Percentiles rank a stretch among this genome's conserved stretches.
These are phyloP conservation scores for Trichacis sp. DNA, from an alignment of 2,888 invertebrate species.

Conservation along the genomic window DNA sequence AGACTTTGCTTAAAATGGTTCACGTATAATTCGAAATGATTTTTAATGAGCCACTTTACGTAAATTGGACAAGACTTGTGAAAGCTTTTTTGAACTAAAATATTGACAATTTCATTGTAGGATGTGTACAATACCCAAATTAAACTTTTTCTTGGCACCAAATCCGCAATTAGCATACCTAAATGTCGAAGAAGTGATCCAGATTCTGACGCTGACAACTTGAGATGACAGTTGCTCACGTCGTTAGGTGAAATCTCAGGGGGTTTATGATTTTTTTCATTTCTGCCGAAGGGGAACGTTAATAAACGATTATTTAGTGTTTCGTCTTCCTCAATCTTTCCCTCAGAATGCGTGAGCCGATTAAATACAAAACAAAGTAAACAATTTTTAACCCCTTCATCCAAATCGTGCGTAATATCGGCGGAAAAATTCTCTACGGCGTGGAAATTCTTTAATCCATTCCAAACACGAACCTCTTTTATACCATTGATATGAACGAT, in stretches of 20 bases:
- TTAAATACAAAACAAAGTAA: background rate
- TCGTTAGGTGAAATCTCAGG: background rate
- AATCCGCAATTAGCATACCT: background rate
- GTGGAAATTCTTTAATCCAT: background rate
- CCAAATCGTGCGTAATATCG: background rate
- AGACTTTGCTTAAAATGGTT: background rate
- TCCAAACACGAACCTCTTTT: background rate
- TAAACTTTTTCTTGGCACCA: background rate
- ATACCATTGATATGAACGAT: background rate
- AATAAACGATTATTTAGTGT: background rate
- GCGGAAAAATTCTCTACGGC: background rate
- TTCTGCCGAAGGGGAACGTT: background rate
- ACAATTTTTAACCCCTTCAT: background rate
- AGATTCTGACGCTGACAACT: constrained; percentile 22
- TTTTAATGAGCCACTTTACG: background rate
- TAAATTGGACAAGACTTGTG: background rate
- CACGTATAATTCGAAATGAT: background rate
- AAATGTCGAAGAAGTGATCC: background rate
- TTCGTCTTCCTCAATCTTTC: background rate
- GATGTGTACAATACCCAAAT: background rate
- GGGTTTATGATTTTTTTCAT: background rate
- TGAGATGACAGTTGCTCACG: background rate
- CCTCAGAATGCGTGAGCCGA: background rate
- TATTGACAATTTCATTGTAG: background rate
- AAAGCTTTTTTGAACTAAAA: background rate